Base-by-base conservation (phyloP, 2,113 vertebrate genomes). In the Ploceus nigricollis region DNA sequence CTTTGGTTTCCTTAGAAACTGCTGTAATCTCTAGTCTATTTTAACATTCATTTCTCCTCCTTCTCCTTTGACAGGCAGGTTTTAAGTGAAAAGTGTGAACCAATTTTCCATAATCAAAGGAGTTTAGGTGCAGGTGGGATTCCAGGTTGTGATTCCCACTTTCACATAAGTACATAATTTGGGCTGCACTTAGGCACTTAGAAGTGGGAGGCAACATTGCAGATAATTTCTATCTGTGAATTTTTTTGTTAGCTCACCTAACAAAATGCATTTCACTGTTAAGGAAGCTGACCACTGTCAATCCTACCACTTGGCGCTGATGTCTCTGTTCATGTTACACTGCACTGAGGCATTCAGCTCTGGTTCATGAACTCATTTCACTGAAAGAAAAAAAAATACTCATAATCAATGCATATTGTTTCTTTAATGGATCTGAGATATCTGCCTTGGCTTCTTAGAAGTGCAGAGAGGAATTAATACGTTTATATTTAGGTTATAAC, bases 1-100 rank as follows among this genome's bases (percentile, higher is more conserved):
- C 53, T 88, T 53, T 42, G 30, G 92, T 95, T 96, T 94, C 94
- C 94, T 93, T 95, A 97, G 94, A 92, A 97, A 96, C 92, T 66
- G 33, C 25, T 70, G 16, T 86, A 89, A 90, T 90, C 68, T 92
- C 58, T 54, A 42, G 42, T 57, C 79, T 90, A 58, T 92, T 96
- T 96, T 92, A 94, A 77, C n/a, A 54, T 70, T 86, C 3, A 0
- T 80, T 72, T 82, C 73, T 92, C 79, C 79, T 88, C 87, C 75
- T 92, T 53, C 47, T 95, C 31, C 37, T 93, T 80, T 93, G 82
- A 93, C 76, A 92, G 90, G 57, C 66, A 88, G 30, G 35, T 76
- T 95, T 83, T 70, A 72, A 94, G 60, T 61, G 63, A 90, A 93
- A 91, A 93, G 42, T 86, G 31, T 54, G 66, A 93, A 88, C 23